Conservation (phyloP, 2,888 invertebrate genomes). For the Caenorhabditis imperialis region DNA sequence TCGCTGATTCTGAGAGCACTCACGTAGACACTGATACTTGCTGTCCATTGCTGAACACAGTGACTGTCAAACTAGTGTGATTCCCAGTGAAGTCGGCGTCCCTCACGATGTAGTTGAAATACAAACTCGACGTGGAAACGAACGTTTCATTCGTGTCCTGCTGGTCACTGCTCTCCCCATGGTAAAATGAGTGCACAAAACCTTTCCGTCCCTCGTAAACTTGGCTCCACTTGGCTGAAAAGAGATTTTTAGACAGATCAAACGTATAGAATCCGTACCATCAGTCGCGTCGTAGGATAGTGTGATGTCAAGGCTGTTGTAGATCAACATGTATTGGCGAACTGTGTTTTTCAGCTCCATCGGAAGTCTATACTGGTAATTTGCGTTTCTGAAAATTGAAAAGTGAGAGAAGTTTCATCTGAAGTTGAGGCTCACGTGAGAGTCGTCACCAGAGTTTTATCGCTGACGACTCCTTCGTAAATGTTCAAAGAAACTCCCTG, state of each 20-base stretch:
- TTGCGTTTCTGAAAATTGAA: background rate
- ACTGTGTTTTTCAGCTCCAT: constrained; percentile 37
- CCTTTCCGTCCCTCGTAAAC: constrained; percentile 29
- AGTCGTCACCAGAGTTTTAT: background rate
- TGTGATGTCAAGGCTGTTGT: background rate
- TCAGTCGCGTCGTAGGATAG: constrained; percentile 4
- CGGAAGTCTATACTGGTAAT: constrained; percentile 13
- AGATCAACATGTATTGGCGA: constrained; percentile 13
- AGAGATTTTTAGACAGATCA: background rate
- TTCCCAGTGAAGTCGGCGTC: constrained; percentile 18
- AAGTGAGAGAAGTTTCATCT: background rate
- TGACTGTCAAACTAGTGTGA: constrained; percentile 9
- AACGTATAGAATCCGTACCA: constrained; percentile 2
- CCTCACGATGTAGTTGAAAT: constrained; percentile 22
- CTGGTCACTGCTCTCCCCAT: constrained; percentile 14
- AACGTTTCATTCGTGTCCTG: constrained; percentile 33
- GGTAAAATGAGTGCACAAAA: constrained; percentile 32
- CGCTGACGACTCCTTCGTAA: constrained; percentile 1
- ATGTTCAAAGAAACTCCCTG: background rate
- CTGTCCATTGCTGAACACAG: constrained; percentile 3
- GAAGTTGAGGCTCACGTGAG: background rate
- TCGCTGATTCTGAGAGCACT: background rate
- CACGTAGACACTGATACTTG: constrained; percentile 2
- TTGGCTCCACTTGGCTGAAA: constrained; percentile 33
- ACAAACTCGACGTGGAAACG: background rate